These are phyloP conservation scores for Onthophagus sagittarius DNA, from an alignment of 2,888 invertebrate species.

Conservation along the genomic window DNA sequence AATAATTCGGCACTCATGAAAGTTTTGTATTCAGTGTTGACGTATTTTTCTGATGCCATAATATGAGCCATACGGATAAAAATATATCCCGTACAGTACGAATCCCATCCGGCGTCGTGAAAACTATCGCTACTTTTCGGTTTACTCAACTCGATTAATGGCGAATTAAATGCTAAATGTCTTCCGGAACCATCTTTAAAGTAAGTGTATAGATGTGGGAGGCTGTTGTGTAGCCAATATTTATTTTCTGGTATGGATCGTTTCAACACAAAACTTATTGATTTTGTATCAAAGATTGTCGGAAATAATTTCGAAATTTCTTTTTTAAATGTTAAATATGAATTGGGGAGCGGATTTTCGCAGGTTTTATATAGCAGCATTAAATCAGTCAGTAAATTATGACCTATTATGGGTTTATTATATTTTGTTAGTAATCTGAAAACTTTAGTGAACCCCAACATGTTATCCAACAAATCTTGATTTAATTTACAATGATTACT, in stretches of 20 bases:
- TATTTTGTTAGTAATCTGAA: constrained; percentile 57
- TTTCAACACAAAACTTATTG: constrained; percentile 57
- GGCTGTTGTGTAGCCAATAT: constrained; percentile 54
- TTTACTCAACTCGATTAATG: constrained; percentile 40
- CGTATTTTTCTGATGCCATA: constrained; percentile 52
- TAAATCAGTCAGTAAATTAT: constrained; percentile 69
- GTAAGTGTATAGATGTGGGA: constrained; percentile 58
- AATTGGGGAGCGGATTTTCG: constrained; percentile 63
- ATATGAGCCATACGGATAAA: constrained; percentile 65
- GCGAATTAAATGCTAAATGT: constrained; percentile 44
- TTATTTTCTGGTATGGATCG: constrained; percentile 37
- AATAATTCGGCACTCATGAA: constrained; percentile 55
- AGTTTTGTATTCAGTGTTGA: constrained; percentile 41
- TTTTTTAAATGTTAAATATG: constrained; percentile 62
- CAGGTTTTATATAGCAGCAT: constrained; percentile 70
- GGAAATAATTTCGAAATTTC: constrained; percentile 62
- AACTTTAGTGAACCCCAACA: constrained; percentile 65
- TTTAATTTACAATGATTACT: constrained; percentile 47
- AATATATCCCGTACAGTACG: constrained; percentile 70
- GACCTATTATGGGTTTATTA: constrained; percentile 71
- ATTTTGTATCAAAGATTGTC: constrained; percentile 69
- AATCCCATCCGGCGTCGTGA: constrained; percentile 85
- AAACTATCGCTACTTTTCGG: constrained; percentile 36
- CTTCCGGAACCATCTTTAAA: constrained; percentile 53
- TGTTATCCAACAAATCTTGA: constrained; percentile 50